These are phyloP conservation scores for Orius laevigatus DNA, from an alignment of 1,140 invertebrate genomes.

Conservation along the genomic window DNA sequence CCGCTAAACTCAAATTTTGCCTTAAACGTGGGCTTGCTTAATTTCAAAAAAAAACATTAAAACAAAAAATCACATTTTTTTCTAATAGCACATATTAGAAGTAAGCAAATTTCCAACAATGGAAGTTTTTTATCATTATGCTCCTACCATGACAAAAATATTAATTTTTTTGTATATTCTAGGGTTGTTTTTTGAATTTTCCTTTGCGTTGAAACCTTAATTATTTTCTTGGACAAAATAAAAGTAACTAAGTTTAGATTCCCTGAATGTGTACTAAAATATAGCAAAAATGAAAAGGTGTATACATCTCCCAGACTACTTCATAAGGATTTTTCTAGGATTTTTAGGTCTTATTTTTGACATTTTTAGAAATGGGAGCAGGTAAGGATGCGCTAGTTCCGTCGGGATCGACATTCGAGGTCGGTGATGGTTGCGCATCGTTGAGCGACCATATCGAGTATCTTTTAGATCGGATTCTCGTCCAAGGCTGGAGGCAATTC, in stretches of 20 bases:
- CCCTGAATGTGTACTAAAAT: constrained; percentile 2
- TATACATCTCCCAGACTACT: not conserved
- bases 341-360: constrained; percentile 31
- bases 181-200: too few relatives aligned
- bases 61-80: not conserved
- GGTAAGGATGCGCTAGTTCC: constrained; percentile 74
- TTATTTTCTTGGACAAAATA: not conserved
- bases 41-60: not conserved
- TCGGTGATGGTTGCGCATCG: constrained; percentile 59
- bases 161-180: too few relatives aligned
- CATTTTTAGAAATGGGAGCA: constrained; percentile 70
- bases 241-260: too few relatives aligned
- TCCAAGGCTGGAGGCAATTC: constrained; percentile 65
- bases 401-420: constrained; percentile 79
- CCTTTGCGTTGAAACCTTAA: too few relatives aligned
- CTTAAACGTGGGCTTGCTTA: not conserved
- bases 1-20: not conserved
- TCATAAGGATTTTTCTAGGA: not conserved
- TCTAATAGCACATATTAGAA: not conserved
- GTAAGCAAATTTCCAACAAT: not conserved
- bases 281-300: not conserved
- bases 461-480: constrained; percentile 65
- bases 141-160: too few relatives aligned
- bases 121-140: too few relatives aligned
- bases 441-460: constrained; percentile 84